Conservation (phyloP, 2,113 vertebrate genomes). For the Irena cyanogastra region DNA sequence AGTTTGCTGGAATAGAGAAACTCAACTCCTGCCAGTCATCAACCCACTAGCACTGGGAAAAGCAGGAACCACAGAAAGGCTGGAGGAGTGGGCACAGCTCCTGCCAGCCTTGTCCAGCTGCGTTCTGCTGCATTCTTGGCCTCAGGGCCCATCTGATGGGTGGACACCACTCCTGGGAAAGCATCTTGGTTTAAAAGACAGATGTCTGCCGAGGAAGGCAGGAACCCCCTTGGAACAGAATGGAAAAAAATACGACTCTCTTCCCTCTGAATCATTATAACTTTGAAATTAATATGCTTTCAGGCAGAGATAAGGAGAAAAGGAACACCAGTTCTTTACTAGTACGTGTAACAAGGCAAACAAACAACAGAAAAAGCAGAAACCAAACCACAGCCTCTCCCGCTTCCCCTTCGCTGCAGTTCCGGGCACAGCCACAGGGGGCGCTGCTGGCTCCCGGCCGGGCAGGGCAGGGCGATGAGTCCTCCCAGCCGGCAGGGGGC, state of each 20-base stretch:
- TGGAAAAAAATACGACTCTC: accelerated
- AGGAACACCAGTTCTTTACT: neutral
- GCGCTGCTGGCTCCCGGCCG: neutral
- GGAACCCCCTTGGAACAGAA: neutral
- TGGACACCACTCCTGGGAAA: neutral
- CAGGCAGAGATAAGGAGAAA: accelerated
- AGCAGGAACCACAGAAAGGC: neutral
- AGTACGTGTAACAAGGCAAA: neutral
- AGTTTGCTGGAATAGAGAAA: neutral
- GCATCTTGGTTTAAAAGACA: no score
- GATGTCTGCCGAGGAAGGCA: accelerated
- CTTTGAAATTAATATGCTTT: neutral
- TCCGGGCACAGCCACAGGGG: accelerated
- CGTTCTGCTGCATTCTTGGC: neutral
- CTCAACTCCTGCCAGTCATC: neutral
- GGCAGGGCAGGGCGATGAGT: neutral
- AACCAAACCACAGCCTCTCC: neutral
- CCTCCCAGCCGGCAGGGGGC: neutral
- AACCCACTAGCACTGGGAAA: neutral
- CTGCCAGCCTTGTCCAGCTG: accelerated
- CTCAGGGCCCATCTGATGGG: accelerated
- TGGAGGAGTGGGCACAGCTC: accelerated
- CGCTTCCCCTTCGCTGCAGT: accelerated
- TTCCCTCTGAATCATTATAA: neutral
- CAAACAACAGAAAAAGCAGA: neutral